Evolutionary conservation across 2,888 invertebrate genomes (phyloP).

Genomic region (Cryptocheilus praepositus): DNA sequence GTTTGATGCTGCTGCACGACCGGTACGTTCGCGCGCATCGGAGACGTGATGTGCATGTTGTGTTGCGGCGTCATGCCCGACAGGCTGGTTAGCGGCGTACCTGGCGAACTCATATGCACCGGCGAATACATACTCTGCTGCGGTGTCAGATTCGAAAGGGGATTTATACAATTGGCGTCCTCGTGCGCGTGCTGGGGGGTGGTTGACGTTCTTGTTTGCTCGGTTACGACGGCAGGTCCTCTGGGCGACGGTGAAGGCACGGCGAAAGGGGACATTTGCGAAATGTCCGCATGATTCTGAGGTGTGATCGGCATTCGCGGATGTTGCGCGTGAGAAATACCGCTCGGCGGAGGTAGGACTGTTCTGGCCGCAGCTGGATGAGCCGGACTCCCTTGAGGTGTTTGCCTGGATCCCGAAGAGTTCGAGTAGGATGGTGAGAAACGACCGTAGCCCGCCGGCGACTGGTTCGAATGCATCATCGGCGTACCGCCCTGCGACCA

Average conservation of each 20-base stretch:
- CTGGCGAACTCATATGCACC: slow-evolving; percentile 70
- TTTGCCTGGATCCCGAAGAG: slow-evolving; percentile 77
- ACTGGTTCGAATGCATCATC: slow-evolving; percentile 79
- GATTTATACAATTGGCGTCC: slow-evolving; percentile 64
- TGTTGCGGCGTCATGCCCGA: slow-evolving; percentile 63
- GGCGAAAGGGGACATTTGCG: slow-evolving; percentile 74
- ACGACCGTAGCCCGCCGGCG: slow-evolving; percentile 77
- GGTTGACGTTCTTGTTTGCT: slow-evolving; percentile 69
- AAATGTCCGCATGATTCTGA: slow-evolving; percentile 68
- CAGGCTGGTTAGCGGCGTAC: slow-evolving; percentile 57
- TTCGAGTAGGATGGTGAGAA: slow-evolving; percentile 76
- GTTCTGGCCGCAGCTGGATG: slow-evolving; percentile 76
- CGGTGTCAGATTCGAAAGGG: slow-evolving; percentile 60
- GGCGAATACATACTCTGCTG: slow-evolving; percentile 72
- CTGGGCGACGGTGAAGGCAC: slow-evolving; percentile 78
- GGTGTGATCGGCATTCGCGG: slow-evolving; percentile 69
- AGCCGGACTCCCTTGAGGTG: slow-evolving; percentile 75
- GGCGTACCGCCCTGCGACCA: slow-evolving; percentile 70
- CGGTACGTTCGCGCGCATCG: slow-evolving; percentile 57
- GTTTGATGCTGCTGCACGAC: slow-evolving; percentile 42
- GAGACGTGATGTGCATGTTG: slow-evolving; percentile 63
- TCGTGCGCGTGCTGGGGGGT: slow-evolving; percentile 69
- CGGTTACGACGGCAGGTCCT: slow-evolving; percentile 66
- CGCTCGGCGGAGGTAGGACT: slow-evolving; percentile 64
- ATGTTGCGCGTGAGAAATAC: slow-evolving; percentile 76